These are phyloP conservation scores for Proisotoma minuta DNA, from an alignment of 2,888 invertebrate genomes.

Conservation along the genomic window DNA sequence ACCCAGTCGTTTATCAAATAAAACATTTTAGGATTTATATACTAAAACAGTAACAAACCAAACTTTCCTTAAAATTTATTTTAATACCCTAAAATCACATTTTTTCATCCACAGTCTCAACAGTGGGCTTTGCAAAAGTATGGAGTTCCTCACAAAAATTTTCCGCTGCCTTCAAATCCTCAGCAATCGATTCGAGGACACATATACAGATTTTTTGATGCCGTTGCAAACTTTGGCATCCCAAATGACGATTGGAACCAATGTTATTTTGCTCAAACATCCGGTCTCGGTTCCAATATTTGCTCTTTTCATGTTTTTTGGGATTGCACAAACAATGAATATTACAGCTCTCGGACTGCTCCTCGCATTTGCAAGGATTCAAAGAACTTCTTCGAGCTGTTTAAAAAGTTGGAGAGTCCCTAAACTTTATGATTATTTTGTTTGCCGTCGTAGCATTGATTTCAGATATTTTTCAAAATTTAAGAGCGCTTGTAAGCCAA, in stretches of 20 bases:
- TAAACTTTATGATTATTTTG: neutral
- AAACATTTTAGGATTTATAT: too few species aligned
- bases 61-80: too few species aligned
- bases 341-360: neutral
- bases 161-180: neutral
- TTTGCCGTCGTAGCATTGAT: neutral
- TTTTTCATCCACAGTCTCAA: neutral
- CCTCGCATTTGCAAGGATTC: neutral
- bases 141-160: neutral
- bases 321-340: neutral
- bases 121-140: neutral
- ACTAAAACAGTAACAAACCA: too few species aligned
- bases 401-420: neutral
- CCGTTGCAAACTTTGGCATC: neutral
- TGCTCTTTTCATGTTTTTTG: neutral
- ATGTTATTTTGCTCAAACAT: neutral
- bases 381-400: neutral
- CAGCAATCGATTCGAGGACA: neutral
- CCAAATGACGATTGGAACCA: neutral
- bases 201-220: neutral
- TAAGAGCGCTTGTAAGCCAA: neutral
- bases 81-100: neutral
- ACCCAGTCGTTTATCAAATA: too few species aligned
- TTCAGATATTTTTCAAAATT: neutral
- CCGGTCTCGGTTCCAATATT: neutral